Evolutionary conservation across 1,140 invertebrate species (phyloP).

Genomic region (Whitmania pigra): DNA sequence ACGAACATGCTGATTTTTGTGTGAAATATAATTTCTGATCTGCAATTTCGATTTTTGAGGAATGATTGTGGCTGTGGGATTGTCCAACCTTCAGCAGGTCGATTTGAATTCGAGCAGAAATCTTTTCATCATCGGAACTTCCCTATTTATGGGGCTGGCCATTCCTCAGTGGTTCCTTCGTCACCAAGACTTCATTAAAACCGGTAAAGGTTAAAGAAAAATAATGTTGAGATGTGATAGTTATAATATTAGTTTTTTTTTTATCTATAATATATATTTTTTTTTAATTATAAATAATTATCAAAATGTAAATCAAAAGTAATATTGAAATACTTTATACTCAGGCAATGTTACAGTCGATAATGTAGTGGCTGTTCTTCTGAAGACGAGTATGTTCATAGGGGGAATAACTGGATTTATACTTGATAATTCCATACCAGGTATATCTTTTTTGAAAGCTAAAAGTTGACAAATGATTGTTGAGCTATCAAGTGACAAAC

Average conservation of each 20-base stretch:
- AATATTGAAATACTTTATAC: no score
- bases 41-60: conserved; percentile 23
- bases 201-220: background rate
- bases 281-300: no score
- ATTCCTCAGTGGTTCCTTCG: conserved; percentile 35
- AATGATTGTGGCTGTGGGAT: conserved; percentile 34
- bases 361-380: conserved; percentile 25
- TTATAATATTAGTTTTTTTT: no score
- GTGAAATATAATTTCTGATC: background rate
- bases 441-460: conserved; percentile 21
- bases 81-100: conserved; percentile 71
- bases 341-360: no score
- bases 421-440: conserved; percentile 36
- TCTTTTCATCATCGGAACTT: conserved; percentile 68
- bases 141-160: conserved; percentile 66
- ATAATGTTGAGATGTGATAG: no score
- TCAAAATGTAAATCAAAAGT: no score
- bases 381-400: conserved; percentile 36
- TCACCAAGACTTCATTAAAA: conserved; percentile 11
- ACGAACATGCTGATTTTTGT: conserved; percentile 9
- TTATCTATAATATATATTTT: no score
- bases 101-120: conserved; percentile 65
- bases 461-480: no score
- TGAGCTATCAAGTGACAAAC: no score
- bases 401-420: conserved; percentile 33